phyloP scores from a whole-genome alignment of 2,797 vertebrate genomes.

The Rallus crepitans region DNA sequence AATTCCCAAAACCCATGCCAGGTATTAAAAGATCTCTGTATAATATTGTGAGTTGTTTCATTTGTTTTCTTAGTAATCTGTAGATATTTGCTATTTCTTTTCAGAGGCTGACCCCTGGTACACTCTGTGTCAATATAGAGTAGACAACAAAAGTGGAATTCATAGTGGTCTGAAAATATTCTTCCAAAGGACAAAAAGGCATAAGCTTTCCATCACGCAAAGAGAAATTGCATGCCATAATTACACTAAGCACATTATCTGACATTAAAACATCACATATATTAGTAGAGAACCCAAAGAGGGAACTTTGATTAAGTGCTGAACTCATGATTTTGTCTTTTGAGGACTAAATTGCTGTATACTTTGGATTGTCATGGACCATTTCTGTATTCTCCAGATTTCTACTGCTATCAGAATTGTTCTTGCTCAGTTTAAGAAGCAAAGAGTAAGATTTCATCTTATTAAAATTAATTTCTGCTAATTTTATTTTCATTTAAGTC shows the following conservation, averaged over 20 bases:
- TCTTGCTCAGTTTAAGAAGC: neutral
- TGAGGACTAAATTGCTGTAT: neutral
- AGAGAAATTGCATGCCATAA: neutral
- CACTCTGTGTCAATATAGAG: neutral
- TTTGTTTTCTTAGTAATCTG: neutral
- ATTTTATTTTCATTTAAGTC: neutral
- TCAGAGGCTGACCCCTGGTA: neutral
- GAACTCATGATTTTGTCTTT: neutral
- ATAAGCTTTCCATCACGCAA: neutral
- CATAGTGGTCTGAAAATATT: neutral
- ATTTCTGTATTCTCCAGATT: neutral
- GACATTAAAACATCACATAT: constrained; percentile 22
- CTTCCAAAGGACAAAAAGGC: neutral
- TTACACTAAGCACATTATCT: neutral
- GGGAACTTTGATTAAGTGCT: neutral
- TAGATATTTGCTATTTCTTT: neutral
- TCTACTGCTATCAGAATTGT: neutral
- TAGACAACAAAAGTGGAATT: neutral
- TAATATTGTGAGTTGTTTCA: neutral
- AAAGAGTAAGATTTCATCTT: neutral
- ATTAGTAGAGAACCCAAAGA: constrained; percentile 2
- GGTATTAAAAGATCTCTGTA: neutral
- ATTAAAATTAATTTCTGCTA: neutral
- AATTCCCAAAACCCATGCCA: fast-evolving
- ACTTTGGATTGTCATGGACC: neutral